phyloP scores from a whole-genome alignment of 2,797 vertebrate species.

The Heliangelus exortis region DNA sequence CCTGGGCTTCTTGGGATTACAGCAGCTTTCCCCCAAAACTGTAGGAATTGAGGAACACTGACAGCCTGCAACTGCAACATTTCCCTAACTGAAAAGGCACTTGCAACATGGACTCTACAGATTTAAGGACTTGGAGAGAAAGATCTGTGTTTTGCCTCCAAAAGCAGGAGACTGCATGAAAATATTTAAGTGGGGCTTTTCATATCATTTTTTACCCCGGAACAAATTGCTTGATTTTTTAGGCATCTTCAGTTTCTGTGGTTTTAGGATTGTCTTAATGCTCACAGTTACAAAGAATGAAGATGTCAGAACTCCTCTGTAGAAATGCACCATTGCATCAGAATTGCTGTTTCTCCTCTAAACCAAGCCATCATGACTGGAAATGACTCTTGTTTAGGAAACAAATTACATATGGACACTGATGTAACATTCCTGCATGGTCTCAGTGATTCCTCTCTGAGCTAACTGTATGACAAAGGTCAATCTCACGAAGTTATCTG shows the following conservation, averaged over 20 bases:
- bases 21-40: neutral
- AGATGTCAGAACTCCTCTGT: neutral
- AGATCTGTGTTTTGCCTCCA: neutral
- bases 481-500: neutral
- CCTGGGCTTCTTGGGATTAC: neutral
- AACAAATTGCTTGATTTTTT: neutral
- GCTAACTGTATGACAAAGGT: neutral
- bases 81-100: neutral
- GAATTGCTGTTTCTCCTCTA: neutral
- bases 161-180: neutral
- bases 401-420: neutral
- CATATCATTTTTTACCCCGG: neutral
- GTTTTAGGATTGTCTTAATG: neutral
- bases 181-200: neutral
- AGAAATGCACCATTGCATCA: neutral
- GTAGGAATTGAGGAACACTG: neutral
- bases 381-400: neutral
- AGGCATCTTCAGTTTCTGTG: neutral
- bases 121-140: neutral
- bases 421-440: neutral
- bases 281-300: neutral
- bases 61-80: neutral
- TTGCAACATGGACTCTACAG: neutral
- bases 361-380: neutral
- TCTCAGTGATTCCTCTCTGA: neutral